Conservation (phyloP, 2,888 invertebrate species). For the Drosophila neotestacea region DNA sequence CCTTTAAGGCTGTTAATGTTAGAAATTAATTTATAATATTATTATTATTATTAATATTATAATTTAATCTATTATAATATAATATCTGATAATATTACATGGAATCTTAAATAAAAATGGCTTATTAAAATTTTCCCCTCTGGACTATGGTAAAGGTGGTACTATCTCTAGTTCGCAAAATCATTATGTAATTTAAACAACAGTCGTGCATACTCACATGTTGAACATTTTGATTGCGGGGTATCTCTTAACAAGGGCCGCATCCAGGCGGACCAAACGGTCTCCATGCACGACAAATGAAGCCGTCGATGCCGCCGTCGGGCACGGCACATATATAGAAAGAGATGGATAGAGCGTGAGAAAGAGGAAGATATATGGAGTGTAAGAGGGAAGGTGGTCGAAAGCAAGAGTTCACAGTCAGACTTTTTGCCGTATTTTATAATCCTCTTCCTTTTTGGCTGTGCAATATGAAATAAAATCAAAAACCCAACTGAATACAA, state of each 20-base stretch:
- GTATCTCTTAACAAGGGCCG: constrained; percentile 35
- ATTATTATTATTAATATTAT: too few species aligned
- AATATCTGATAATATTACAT: too few species aligned
- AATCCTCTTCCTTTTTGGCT: constrained; percentile 76
- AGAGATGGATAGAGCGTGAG: not conserved
- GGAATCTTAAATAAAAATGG: too few species aligned
- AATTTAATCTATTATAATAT: too few species aligned
- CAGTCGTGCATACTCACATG: not conserved
- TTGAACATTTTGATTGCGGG: not conserved
- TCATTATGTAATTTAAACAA: not conserved
- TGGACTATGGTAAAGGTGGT: too few species aligned
- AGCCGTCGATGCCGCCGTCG: constrained; percentile 53
- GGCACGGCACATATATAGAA: constrained; percentile 21
- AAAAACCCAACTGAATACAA: constrained; percentile 31
- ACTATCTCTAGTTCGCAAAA: too few species aligned
- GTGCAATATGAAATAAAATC: constrained; percentile 40
- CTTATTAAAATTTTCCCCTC: too few species aligned
- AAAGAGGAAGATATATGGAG: constrained; percentile 4
- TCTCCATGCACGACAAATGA: constrained; percentile 77
- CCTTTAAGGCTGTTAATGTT: too few species aligned
- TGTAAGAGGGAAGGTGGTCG: not conserved
- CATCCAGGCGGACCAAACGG: constrained; percentile 63
- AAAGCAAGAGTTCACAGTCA: constrained; percentile 34
- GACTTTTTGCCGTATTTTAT: constrained; percentile 72
- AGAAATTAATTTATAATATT: too few species aligned